Conservation (phyloP, 2,113 vertebrate genomes). For the Meles meles region DNA sequence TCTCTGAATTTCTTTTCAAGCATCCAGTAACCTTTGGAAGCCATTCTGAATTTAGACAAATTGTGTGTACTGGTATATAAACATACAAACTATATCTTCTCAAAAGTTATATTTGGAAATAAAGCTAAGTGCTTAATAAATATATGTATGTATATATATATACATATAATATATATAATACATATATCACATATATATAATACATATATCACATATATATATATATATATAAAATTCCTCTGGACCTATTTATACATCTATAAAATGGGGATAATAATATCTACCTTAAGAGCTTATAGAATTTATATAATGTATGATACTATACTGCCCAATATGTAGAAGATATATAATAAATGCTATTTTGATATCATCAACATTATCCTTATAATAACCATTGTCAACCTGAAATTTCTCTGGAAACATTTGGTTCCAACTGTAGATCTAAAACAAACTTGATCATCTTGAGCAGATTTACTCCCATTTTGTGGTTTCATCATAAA, state of each 20-base stretch:
- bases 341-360: neutral
- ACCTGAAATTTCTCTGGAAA: neutral
- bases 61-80: neutral
- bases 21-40: neutral
- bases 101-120: neutral
- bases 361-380: neutral
- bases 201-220: neutral
- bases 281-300: neutral
- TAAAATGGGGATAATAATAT: neutral
- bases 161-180: neutral
- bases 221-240: neutral
- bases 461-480: neutral
- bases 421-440: neutral
- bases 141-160: neutral
- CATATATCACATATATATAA: neutral
- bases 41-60: neutral
- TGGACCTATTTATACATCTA: neutral
- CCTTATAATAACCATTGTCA: neutral
- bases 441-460: neutral
- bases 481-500: neutral
- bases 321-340: neutral
- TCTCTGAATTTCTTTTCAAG: conserved; percentile 3
- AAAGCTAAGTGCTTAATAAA: neutral
- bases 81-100: neutral
- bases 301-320: neutral